Evolutionary conservation across 2,113 vertebrate species (phyloP), one percentile per base, ranked within the genome.

Genomic region (Caloenas nicobarica): DNA sequence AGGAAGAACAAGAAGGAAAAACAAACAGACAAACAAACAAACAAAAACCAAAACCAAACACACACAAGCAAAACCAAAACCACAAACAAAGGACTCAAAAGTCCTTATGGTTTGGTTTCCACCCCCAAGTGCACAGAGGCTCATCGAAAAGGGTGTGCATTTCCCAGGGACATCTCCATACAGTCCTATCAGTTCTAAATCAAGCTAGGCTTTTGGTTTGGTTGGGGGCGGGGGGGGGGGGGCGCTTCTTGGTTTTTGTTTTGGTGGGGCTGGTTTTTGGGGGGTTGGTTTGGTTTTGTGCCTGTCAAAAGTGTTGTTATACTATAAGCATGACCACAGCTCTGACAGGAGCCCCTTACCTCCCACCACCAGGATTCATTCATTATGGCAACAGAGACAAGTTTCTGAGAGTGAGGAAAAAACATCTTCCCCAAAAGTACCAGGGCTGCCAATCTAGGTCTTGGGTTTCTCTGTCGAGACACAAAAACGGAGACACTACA

Each of bases 291-390:
- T 22, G 48, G 22, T n/a, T 22, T 6, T 1, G 8, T 61, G 5
- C 3, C 26, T 78, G 7, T 48, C 56, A 26, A 19, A 28, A 16
- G 5, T 69, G 40, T 56, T 79, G 7, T 46, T 58, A 28, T 13
- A 57, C 13, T 23, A 0, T 23, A 21, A 66, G 16, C 29, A 36
- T 0, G 0, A 38, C 8, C n/a, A 42, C 0, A 76, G 34, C 29
- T 79, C 48, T 62, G 22, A 77, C n/a, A 81, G 31, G 17, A 89
- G 31, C 12, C 26, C 26, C 26, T 24, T 7, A 44, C 34, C 3
- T 88, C 54, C 50, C 16, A 33, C 42, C 36, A 7, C 10, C 6
- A 72, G 18, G 5, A 64, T 38, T 58, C 8, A 73, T 31, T 48
- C 29, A 28, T 40, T 72, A 36, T 2, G 4, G 44, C 36, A 56